Conservation (phyloP, 1,140 invertebrate species). For the Proctacanthus coquilletti region DNA sequence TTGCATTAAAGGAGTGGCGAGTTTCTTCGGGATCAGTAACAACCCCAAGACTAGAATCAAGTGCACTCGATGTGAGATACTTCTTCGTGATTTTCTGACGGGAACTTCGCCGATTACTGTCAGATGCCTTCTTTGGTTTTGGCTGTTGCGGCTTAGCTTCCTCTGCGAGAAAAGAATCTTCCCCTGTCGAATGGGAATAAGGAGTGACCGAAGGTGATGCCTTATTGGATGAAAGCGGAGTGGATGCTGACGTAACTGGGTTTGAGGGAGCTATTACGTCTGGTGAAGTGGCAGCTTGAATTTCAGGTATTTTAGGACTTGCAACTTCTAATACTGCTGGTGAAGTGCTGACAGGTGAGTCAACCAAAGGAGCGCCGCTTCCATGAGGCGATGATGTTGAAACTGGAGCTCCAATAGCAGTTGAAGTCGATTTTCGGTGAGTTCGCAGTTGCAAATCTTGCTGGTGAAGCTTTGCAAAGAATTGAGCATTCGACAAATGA, state of each 20-base stretch:
- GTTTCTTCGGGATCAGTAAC: slow-evolving; percentile 14
- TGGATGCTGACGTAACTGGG: too few species aligned
- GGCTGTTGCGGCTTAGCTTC: background rate
- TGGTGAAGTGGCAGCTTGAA: too few species aligned
- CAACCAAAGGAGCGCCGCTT: background rate
- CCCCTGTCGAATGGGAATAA: background rate
- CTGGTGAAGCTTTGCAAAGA: slow-evolving; percentile 26
- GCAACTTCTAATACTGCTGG: too few species aligned
- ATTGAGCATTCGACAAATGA: slow-evolving; percentile 28
- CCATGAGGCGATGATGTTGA: background rate
- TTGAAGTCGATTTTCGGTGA: slow-evolving; percentile 8
- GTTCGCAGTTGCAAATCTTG: slow-evolving; percentile 17
- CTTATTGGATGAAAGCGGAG: too few species aligned
- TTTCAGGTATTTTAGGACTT: too few species aligned
- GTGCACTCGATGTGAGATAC: slow-evolving; percentile 2
- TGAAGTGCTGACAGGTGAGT: too few species aligned
- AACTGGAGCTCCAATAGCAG: background rate
- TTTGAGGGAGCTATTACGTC: too few species aligned
- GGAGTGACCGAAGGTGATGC: too few species aligned
- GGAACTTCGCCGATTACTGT: slow-evolving; percentile 20
- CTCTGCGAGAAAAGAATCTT: background rate
- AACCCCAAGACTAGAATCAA: slow-evolving; percentile 1
- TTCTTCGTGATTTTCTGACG: slow-evolving; percentile 21
- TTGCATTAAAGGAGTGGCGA: slow-evolving; percentile 12
- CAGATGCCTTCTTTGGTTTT: slow-evolving; percentile 10